These are phyloP conservation scores for Colostygia pectinataria DNA, from an alignment of 2,888 invertebrate genomes.

Conservation along the genomic window DNA sequence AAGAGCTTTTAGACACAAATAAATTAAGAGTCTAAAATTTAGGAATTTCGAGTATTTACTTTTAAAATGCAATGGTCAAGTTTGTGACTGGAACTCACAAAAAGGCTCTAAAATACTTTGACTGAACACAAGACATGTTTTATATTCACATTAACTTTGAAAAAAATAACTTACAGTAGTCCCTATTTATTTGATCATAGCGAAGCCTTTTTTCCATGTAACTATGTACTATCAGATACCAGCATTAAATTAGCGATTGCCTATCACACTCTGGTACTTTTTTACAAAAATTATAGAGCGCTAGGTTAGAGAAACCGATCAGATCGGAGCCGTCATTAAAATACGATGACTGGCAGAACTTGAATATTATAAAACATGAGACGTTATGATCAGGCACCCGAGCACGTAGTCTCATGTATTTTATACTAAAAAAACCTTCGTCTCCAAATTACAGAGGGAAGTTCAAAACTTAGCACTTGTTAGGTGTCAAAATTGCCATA, in stretches of 20 bases:
- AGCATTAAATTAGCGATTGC: slow-evolving; percentile 31
- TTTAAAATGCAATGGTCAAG: too few relatives aligned
- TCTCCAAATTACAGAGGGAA: slow-evolving; percentile 73
- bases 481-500: slow-evolving; percentile 83
- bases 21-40: too few relatives aligned
- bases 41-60: too few relatives aligned
- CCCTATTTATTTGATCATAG: too few relatives aligned
- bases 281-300: slow-evolving; percentile 68
- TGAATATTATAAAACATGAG: slow-evolving; percentile 71
- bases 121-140: too few relatives aligned
- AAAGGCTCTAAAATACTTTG: too few relatives aligned
- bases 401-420: slow-evolving; percentile 49
- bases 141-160: too few relatives aligned
- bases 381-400: slow-evolving; percentile 59
- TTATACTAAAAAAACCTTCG: slow-evolving; percentile 35
- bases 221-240: neutral
- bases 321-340: slow-evolving; percentile 70
- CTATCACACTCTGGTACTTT: slow-evolving; percentile 38
- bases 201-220: too few relatives aligned
- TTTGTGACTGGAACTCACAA: too few relatives aligned
- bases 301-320: slow-evolving; percentile 53
- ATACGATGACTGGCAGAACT: slow-evolving; percentile 69
- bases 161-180: too few relatives aligned
- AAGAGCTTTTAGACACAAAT: too few relatives aligned
- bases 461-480: slow-evolving; percentile 75